Conservation (phyloP, 2,113 vertebrate genomes). For the Hippocampus guttulatus region DNA sequence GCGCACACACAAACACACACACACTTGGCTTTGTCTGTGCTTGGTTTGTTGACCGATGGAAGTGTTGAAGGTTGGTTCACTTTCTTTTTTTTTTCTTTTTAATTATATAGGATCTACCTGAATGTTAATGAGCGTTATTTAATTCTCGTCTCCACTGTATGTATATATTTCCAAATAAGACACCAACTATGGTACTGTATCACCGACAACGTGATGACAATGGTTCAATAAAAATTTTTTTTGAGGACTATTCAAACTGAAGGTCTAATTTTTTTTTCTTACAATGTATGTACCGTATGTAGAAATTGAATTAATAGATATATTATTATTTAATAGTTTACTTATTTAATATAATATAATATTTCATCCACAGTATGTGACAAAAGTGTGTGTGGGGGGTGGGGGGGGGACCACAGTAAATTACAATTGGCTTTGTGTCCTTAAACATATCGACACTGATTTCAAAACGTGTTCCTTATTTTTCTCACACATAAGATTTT, state of each 20-base stretch:
- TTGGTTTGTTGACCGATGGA: slow-evolving; percentile 64
- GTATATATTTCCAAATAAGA: slow-evolving; percentile 67
- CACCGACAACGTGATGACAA: slow-evolving; percentile 71
- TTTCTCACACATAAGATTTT: too few species aligned
- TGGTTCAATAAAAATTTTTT: slow-evolving; percentile 75
- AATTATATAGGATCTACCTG: slow-evolving; percentile 59
- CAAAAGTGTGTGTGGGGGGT: too few species aligned
- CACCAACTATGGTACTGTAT: slow-evolving; percentile 73
- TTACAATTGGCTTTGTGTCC: too few species aligned
- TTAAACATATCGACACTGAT: too few species aligned
- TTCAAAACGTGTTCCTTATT: too few species aligned
- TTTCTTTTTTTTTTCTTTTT: slow-evolving; percentile 22
- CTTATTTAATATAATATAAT: too few species aligned
- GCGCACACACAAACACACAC: too few species aligned
- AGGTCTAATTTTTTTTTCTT: not conserved
- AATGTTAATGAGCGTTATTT: slow-evolving; percentile 78
- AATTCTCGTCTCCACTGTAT: slow-evolving; percentile 76
- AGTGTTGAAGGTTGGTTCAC: slow-evolving; percentile 56
- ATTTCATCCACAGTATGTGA: not conserved
- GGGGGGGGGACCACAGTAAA: too few species aligned
- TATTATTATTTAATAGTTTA: too few species aligned
- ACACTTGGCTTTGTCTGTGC: slow-evolving; percentile 34
- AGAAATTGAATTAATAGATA: not conserved
- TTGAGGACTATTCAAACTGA: slow-evolving; percentile 53
- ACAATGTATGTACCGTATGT: not conserved